Evolutionary conservation across 1,140 invertebrate genomes (phyloP).

Genomic region (Papilio polytes): DNA sequence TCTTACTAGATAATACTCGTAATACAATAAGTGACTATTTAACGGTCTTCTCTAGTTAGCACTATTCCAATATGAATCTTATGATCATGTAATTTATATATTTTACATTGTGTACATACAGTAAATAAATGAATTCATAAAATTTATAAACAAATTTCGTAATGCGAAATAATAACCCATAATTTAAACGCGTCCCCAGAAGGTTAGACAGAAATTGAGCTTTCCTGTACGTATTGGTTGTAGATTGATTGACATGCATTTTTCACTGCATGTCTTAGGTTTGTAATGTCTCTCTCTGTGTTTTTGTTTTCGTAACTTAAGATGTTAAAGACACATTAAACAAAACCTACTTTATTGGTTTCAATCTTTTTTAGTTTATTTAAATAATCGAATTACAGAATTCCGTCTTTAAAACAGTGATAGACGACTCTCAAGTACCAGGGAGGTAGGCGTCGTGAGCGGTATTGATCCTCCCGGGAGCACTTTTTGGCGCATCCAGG

Average conservation of each 20-base stretch:
- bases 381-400: not conserved
- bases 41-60: not conserved
- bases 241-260: too few species aligned
- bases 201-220: too few species aligned
- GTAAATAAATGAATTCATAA: not conserved
- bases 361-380: not conserved
- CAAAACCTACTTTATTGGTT: too few species aligned
- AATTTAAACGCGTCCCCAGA: too few species aligned
- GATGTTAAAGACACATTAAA: too few species aligned
- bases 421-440: conserved; percentile 44
- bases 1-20: not conserved
- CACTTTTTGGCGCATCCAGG: conserved; percentile 53
- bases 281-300: too few species aligned
- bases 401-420: not conserved
- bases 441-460: conserved; percentile 50
- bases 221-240: too few species aligned
- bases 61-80: not conserved
- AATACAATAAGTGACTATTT: not conserved
- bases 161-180: too few species aligned
- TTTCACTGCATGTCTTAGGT: too few species aligned
- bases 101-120: not conserved
- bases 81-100: not conserved
- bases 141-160: not conserved
- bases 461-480: conserved; percentile 62
- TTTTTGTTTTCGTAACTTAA: too few species aligned